Base-by-base conservation (phyloP, 1,140 invertebrate species). In the Drosophila nigromelanica region DNA sequence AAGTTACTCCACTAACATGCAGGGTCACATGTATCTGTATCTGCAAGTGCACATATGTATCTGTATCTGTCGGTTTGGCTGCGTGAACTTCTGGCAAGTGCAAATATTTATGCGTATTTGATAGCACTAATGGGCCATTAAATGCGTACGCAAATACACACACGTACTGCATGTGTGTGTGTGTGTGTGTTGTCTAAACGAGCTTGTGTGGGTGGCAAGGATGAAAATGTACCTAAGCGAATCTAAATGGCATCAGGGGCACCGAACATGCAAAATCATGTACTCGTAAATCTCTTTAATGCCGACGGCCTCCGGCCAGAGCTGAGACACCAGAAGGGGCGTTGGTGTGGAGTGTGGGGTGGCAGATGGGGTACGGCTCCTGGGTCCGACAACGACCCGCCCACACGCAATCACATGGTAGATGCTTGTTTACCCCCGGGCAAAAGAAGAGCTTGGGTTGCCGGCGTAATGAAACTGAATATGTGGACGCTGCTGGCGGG, bases 211-310 rank as follows among this genome's bases (percentile, higher is more conserved):
- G 76, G 60, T 77, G 51, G 79, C 58, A 68, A 83, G 80, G 80
- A 89, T 89, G 83, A 89, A 83, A 89, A 89, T 89, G 83, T 89
- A 89, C 83, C 85, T 89, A 89, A 89, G 85, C 83, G 85, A 85
- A 89, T 89, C 85, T 89, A 89, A 89, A 89, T 89, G 85, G 83
- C 80, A 89, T 89, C 80, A 59, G 85, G 80, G 76, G 83, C 83
- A 80, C 85, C 76, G 83, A 89, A 89, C 83, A 89, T 89, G 85
- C 85, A 89, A 89, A 89, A 89, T 89, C 83, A 89, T 89, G 83
- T 89, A 89, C 80, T 89, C 83, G 85, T 89, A 89, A 89, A 83
- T 89, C 83, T 83, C 73, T 70, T 89, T 89, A 89, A 89, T 89
- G 85, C 83, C 85, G 54, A 73, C 85, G 70, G 83, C 76, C 83